Base-by-base conservation (phyloP, 2,888 invertebrate genomes). In the Acanthosoma haemorrhoidale region DNA sequence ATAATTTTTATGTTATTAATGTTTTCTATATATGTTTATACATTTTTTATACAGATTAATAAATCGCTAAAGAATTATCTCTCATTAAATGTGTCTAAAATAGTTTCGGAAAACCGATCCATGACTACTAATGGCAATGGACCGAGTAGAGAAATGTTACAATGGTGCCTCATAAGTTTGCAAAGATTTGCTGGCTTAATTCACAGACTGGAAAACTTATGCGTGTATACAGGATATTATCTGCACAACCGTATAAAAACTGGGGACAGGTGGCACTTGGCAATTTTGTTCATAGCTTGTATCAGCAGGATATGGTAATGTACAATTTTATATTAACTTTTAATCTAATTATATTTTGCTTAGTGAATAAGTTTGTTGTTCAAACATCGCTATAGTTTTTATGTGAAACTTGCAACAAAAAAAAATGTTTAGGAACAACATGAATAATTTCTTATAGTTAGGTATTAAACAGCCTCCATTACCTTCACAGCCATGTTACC, bases 261-360 rank as follows among this genome's bases (percentile, higher is more conserved):
- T 18, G 67, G 67, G 13, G 16, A 67, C 31, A 51, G 18, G 32
- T 67, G 67, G 67, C 32, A 51, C 29, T 36, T 32, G 34, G 67
- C 67, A 15, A 8, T 57, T 25, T 21, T 67, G 13, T 32, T 67
- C 13, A 29, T 67, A 25, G 67, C 67, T 5, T 34, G 51, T 32
- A 15, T 67, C 34, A 67, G 67, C 57, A 32, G 67, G 43, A 29
- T 67, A 43, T 67, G 67, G 67, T 67, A 67, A 51, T 51, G 34
- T 16, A n/a, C 21, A 16, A 1, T 25, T 57, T 57, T 25, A 29
- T 59, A 29, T 34, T 32, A 25, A 15, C 15, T 43, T 43, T 21
- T 13, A 11, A 18, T n/a, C n/a, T n/a, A n/a, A n/a, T n/a, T n/a
- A n/a, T n/a, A n/a, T n/a, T n/a, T n/a, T n/a, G n/a, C n/a, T n/a